Evolutionary conservation across 2,888 invertebrate species (phyloP), one percentile per base, ranked within the genome.

Genomic region (Drosophila paracracens): DNA sequence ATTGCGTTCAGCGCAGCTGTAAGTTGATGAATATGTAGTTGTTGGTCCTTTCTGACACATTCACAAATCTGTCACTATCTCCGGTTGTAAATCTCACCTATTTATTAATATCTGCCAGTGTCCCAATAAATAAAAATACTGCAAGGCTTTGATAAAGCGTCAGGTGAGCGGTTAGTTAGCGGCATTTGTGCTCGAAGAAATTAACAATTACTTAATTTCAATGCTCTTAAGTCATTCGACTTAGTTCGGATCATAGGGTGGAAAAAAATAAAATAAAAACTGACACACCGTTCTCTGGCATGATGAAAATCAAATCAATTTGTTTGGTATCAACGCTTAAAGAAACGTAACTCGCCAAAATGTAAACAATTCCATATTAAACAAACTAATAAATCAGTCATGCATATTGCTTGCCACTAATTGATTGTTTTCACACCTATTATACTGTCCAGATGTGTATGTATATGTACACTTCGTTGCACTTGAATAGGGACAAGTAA

Each of bases 1-100:
- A 83, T 89, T 81, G 73, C 57, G 53, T 2, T 27, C n/a, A 35
- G 51, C 11, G 13, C 4, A 10, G n/a, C 56, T 29, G 54, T 61
- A 53, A 61, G 56, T 48, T 10, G 33, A n/a, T 43, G 36, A 27
- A 38, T 13, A 11, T 33, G 21, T 21, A 16, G 16, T 25, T 46
- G 16, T 16, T 56, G 33, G 53, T 69, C 50, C 54, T 70, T 33
- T 56, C 29, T 4, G 16, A 35, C 53, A 60, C 31, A 29, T 51
- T 21, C 65, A 36, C 40, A 74, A 58, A 71, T 58, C 64, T 33
- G 18, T 58, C 38, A 4, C 13, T 46, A 18, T 11, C 48, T 38
- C 54, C 10, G 33, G 33, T 4, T n/a, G 5, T 10, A 25, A 53
- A 54, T 10, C 4, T 11, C 18, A 36, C 2, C 16, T 5, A 35